Evolutionary conservation across 1,140 invertebrate genomes (phyloP).

Genomic region (Drosophila grimshawi): DNA sequence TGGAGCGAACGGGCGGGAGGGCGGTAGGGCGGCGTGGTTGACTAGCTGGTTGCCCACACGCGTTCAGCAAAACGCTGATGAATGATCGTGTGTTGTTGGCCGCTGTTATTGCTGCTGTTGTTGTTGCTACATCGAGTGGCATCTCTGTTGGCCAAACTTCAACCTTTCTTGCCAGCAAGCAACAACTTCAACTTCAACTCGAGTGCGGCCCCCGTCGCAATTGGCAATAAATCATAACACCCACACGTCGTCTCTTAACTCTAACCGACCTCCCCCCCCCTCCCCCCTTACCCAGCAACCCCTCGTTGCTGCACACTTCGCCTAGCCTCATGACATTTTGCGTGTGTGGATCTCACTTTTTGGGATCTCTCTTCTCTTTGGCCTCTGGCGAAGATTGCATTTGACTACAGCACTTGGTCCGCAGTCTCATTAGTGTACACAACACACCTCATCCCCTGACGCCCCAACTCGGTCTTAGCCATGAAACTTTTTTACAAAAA

Average conservation of each 20-base stretch:
- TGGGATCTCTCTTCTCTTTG: not conserved
- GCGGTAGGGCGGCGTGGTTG: not conserved
- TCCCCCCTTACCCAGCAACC: not conserved
- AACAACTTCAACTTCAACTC: conserved; percentile 3
- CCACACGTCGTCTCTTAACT: conserved; percentile 50
- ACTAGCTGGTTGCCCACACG: conserved; percentile 38
- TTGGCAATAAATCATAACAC: conserved; percentile 81
- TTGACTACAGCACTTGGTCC: conserved; percentile 31
- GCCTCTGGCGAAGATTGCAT: conserved; percentile 39
- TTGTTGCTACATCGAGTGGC: conserved; percentile 34
- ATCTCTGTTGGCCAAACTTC: conserved; percentile 20
- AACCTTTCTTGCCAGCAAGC: conserved; percentile 8
- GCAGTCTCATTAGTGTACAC: conserved; percentile 51
- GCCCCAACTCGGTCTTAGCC: not conserved
- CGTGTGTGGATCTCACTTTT: conserved; percentile 38
- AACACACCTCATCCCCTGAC: not conserved
- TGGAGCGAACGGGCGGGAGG: not conserved
- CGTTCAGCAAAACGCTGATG: conserved; percentile 41
- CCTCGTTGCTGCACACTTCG: not conserved
- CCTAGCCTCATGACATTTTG: conserved; percentile 40
- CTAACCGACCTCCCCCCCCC: not conserved
- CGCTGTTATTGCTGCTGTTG: not conserved
- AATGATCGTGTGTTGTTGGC: conserved; percentile 39
- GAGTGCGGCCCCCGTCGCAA: conserved; percentile 48
- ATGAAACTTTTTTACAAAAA: conserved; percentile 19